Evolutionary conservation across 2,888 invertebrate genomes (phyloP), one percentile per base, ranked within the genome.

Genomic region (Cataglyphis rosenhaueri): DNA sequence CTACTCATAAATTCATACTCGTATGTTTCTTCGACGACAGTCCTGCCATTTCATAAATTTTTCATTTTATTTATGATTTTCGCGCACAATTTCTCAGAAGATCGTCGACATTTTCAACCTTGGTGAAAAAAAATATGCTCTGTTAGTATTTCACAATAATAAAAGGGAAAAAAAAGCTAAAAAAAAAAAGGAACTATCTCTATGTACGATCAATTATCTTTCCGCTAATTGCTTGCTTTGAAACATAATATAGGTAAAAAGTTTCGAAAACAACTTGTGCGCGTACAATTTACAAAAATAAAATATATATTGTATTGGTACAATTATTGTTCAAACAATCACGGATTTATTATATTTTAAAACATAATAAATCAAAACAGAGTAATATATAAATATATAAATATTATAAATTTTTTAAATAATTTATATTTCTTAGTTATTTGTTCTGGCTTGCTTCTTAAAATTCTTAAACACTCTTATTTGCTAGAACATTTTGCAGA

Each of bases 1-100:
- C 85, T 73, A 84, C 85, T 89, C 90, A 86, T 89, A 91, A 91
- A 89, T 91, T 91, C 86, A 62, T 65, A 29, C 18, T 35, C 71
- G 82, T 84, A 55, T 81, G 81, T 73, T 62, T 29, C 81, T 55
- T 78, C 66, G 18, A 10, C 6, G 62, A 18, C n/a, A 76, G 32
- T 64, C 48, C 76, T 85, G 79, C 74, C 85, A 79, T 82, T 88
- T 84, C 57, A 76, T 83, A 83, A 86, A 86, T 87, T 82, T 85
- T 81, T 44, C 35, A 44, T 78, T 41, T 41, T 55, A 55, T 59
- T 57, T 57, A 78, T 21, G 12, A 68, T 66, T 12, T 25, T 25
- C 41, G 38, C 1, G 3, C 15, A 41, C 12, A 5, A 59, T 41
- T 57, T 66, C 25, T 66, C 15, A 8, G 6, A 65, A 55, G 29